phyloP scores from a whole-genome alignment of 2,113 vertebrate genomes.

The Ptilonorhynchus violaceus region DNA sequence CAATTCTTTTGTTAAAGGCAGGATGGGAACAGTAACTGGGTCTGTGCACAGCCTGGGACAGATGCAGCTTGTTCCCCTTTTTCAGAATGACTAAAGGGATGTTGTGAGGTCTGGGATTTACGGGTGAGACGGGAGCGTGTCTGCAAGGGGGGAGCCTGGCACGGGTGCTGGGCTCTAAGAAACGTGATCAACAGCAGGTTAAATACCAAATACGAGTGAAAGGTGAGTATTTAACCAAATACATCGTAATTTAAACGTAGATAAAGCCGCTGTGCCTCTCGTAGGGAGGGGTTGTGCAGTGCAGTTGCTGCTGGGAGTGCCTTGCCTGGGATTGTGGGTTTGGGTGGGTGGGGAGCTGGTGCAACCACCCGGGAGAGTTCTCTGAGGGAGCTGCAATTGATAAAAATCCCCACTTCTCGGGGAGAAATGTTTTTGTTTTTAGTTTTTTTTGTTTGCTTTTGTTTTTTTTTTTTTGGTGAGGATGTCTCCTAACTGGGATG shows the following conservation, averaged over 20 bases:
- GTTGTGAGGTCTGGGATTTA: not conserved
- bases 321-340: not conserved
- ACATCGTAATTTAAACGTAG: not conserved
- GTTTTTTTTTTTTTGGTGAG: not conserved
- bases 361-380: fast-evolving
- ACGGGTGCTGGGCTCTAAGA: fast-evolving
- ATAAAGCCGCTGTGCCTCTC: fast-evolving
- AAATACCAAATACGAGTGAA: fast-evolving
- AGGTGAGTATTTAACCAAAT: not conserved
- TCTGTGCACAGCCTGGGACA: not conserved
- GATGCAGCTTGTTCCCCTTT: slow-evolving; percentile 13
- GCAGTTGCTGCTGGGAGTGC: not conserved
- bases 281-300: not conserved
- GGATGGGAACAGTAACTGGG: not conserved
- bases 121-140: fast-evolving
- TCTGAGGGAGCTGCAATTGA: not conserved
- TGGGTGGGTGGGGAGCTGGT: not conserved
- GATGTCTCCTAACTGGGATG: fast-evolving
- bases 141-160: not conserved
- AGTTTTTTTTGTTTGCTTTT: no score
- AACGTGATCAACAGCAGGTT: not conserved
- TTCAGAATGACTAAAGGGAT: not conserved
- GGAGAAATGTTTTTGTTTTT: not conserved
- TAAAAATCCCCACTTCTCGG: not conserved
- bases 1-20: slow-evolving; percentile 11